A percentile compares a stretch with the other conserved stretches of the same genome.
These are phyloP conservation scores for Rousettus madagascariensis DNA, from an alignment of 2,797 vertebrate genomes.

Conservation along the genomic window DNA sequence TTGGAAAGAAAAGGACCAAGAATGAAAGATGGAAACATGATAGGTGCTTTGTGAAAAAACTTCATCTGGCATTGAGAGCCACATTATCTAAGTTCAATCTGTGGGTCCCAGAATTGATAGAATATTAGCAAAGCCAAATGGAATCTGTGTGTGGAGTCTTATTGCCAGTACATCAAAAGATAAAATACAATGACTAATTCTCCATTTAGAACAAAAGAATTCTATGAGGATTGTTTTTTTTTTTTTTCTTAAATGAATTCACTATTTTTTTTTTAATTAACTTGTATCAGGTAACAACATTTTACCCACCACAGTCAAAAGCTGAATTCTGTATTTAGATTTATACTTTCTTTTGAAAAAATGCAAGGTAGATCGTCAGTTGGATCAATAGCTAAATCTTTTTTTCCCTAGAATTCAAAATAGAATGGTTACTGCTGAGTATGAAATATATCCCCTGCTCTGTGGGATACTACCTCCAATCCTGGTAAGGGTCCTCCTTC, in stretches of 20 bases:
- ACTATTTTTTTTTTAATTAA: background rate
- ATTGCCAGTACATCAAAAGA: background rate
- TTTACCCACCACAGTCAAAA: slow-evolving; percentile 11
- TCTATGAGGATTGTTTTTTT: background rate
- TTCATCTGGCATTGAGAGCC: background rate
- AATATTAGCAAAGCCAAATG: background rate
- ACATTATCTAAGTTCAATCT: slow-evolving; percentile 35
- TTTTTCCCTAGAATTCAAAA: background rate
- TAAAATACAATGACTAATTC: background rate
- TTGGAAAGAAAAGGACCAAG: slow-evolving; percentile 43
- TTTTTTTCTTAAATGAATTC: background rate
- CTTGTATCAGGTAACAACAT: background rate
- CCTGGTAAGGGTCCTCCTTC: background rate
- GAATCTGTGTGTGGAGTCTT: background rate
- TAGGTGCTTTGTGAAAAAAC: slow-evolving; percentile 30
- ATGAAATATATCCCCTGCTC: background rate
- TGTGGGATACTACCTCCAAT: background rate
- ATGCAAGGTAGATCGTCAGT: background rate
- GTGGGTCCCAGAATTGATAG: background rate
- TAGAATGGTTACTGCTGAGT: background rate
- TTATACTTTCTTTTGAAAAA: background rate
- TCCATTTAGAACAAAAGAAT: background rate
- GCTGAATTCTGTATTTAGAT: background rate
- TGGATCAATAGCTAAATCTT: background rate
- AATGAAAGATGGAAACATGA: slow-evolving; percentile 23